These are phyloP conservation scores for Drosophila sordidapex DNA, from an alignment of 2,888 invertebrate species.

Conservation along the genomic window DNA sequence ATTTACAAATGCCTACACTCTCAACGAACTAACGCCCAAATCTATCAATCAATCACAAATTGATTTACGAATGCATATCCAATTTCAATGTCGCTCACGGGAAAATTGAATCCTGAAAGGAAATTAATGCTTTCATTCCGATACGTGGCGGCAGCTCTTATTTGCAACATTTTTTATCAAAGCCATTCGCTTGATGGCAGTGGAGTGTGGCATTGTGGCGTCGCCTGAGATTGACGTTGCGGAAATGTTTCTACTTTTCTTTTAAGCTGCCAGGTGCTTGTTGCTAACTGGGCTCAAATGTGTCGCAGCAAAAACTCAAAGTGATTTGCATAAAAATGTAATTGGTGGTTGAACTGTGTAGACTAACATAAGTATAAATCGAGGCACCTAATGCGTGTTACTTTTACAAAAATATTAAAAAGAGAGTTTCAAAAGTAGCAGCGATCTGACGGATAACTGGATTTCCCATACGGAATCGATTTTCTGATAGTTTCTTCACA, in stretches of 20 bases:
- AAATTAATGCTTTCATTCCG: constrained; percentile 61
- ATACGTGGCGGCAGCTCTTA: constrained; percentile 45
- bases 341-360: constrained; percentile 15
- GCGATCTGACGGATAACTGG: background rate
- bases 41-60: constrained; percentile 67
- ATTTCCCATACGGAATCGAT: background rate
- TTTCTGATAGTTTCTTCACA: background rate
- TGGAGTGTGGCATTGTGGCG: constrained; percentile 11
- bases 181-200: constrained; percentile 1
- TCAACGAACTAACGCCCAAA: constrained; percentile 47
- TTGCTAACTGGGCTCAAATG: constrained; percentile 15
- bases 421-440: background rate
- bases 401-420: background rate
- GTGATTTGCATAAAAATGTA: constrained; percentile 69
- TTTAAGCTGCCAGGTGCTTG: background rate
- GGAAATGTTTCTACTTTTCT: constrained; percentile 59
- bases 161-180: constrained; percentile 48
- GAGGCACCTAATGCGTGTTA: background rate
- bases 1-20: constrained; percentile 72
- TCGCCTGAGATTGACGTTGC: constrained; percentile 38
- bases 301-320: constrained; percentile 37
- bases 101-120: constrained; percentile 21
- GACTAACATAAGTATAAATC: background rate
- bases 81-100: constrained; percentile 58
- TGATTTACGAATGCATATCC: constrained; percentile 25